Conservation (phyloP, 2,797 vertebrate species). For the Danio jaintianensis region DNA sequence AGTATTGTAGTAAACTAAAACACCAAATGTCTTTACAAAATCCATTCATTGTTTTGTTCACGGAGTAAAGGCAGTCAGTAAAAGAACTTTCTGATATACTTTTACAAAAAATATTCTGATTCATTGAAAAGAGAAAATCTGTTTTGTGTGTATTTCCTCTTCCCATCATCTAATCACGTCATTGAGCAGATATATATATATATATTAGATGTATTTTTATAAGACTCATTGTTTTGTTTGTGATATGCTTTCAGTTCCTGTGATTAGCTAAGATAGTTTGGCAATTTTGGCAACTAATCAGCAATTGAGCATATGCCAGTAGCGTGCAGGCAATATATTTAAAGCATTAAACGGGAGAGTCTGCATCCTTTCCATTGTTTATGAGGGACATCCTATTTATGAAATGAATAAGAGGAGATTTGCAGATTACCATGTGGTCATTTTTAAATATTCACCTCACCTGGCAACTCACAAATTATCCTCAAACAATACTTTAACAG, state of each 20-base stretch:
- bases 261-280: constrained; percentile 56
- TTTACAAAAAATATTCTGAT: not conserved
- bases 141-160: not conserved
- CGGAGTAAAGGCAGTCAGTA: not conserved
- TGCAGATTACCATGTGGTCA: not conserved
- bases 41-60: no score
- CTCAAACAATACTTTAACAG: not conserved
- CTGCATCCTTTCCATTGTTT: constrained; percentile 73
- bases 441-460: not conserved
- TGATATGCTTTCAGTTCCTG: constrained; percentile 52
- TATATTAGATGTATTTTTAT: not conserved
- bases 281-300: constrained; percentile 54
- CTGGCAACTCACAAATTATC: not conserved
- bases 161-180: not conserved
- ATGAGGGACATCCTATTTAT: constrained; percentile 73
- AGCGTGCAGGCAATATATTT: constrained; percentile 54
- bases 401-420: constrained; percentile 8
- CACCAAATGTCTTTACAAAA: no score
- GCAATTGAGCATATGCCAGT: constrained; percentile 43
- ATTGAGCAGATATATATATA: not conserved
- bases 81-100: not conserved
- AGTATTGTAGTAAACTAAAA: not conserved
- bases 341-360: constrained; percentile 57
- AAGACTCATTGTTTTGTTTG: constrained; percentile 50
- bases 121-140: not conserved